Conservation (phyloP, 1,140 invertebrate genomes). For the Centruroides vittatus region DNA sequence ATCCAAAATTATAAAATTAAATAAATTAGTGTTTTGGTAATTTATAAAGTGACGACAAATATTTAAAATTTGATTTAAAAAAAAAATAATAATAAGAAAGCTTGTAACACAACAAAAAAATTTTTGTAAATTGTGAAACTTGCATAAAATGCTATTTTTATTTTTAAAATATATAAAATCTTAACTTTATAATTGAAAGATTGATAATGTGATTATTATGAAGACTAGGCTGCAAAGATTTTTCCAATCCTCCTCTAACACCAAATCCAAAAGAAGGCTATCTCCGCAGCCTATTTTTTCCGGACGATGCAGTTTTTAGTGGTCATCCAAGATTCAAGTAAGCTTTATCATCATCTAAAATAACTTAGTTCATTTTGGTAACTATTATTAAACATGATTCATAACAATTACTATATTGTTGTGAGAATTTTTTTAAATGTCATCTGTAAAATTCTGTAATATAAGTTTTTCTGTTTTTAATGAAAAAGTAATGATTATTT, state of each 20-base stretch:
- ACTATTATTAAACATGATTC: neutral
- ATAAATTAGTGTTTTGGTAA: too few relatives aligned
- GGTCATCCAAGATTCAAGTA: slow-evolving; percentile 81
- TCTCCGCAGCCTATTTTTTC: slow-evolving; percentile 82
- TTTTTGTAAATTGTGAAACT: too few relatives aligned
- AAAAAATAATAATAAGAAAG: too few relatives aligned
- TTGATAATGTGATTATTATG: slow-evolving; percentile 2
- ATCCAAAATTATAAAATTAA: too few relatives aligned
- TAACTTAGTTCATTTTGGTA: neutral
- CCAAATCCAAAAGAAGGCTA: slow-evolving; percentile 56
- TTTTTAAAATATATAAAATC: too few relatives aligned
- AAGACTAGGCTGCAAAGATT: slow-evolving; percentile 73
- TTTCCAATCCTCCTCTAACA: slow-evolving; percentile 62
- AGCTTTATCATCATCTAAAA: neutral
- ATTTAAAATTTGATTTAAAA: too few relatives aligned
- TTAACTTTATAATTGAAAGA: neutral
- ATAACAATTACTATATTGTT: too few relatives aligned
- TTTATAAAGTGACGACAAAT: too few relatives aligned
- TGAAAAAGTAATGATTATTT: slow-evolving; percentile 7
- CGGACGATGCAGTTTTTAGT: slow-evolving; percentile 82
- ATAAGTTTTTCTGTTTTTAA: slow-evolving; percentile 1
- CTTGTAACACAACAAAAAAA: too few relatives aligned
- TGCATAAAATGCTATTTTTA: too few relatives aligned
- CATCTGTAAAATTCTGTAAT: neutral
- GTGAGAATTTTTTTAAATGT: too few relatives aligned